Percentiles rank a stretch among this genome's conserved stretches.
These are phyloP conservation scores for Chelon auratus DNA, from an alignment of 2,797 vertebrate species.

Conservation along the genomic window DNA sequence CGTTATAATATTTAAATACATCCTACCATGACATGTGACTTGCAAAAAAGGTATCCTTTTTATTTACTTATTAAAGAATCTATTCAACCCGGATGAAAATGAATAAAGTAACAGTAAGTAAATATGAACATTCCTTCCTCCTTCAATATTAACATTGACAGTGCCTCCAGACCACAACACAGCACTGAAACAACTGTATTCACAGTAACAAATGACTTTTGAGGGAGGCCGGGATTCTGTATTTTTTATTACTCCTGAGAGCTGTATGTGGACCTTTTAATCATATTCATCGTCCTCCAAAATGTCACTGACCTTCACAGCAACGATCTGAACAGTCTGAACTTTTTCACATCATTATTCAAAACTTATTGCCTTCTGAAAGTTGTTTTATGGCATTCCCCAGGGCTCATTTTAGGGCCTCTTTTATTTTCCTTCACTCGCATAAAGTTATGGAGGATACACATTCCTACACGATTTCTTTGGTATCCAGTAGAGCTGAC, in stretches of 20 bases:
- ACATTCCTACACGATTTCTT: neutral
- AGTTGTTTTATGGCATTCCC: neutral
- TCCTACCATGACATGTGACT: neutral
- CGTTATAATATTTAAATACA: neutral
- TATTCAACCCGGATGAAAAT: neutral
- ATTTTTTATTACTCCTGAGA: constrained; percentile 14
- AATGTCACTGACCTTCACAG: neutral
- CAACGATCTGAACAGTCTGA: neutral
- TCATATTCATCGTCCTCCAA: neutral
- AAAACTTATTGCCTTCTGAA: neutral
- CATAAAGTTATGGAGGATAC: neutral
- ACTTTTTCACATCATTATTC: constrained; percentile 5
- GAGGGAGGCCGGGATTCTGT: neutral
- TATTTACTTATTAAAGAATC: neutral
- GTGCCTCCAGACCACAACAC: neutral
- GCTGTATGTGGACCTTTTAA: neutral
- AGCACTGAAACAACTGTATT: neutral
- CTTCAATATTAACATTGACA: neutral
- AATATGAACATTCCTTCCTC: neutral
- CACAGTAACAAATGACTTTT: neutral
- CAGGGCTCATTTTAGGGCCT: neutral
- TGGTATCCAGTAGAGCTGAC: neutral
- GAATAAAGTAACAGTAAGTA: neutral
- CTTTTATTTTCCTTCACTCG: constrained; percentile 2
- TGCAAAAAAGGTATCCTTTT: too few species aligned